Evolutionary conservation across 2,113 vertebrate genomes (phyloP).

Genomic region (Phrynosoma platyrhinos): DNA sequence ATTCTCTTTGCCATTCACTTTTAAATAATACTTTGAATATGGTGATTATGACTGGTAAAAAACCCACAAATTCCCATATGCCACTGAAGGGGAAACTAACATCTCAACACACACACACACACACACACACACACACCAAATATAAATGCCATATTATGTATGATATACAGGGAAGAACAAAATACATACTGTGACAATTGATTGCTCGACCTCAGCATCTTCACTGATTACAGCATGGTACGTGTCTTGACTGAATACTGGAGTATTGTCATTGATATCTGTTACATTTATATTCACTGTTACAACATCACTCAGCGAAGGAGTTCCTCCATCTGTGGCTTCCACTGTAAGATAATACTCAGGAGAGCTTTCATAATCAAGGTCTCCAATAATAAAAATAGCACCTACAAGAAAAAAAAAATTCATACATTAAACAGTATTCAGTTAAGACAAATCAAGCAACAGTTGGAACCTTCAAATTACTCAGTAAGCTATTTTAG

Average conservation of each 20-base stretch:
- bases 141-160: not conserved
- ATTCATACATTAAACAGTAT: not conserved
- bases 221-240: conserved; percentile 93
- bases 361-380: conserved; percentile 93
- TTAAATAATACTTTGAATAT: conserved; percentile 37
- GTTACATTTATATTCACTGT: conserved; percentile 95
- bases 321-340: conserved; percentile 92
- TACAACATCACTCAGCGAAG: conserved; percentile 91
- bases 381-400: conserved; percentile 88
- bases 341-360: conserved; percentile 96
- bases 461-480: not conserved
- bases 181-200: conserved; percentile 83
- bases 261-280: conserved; percentile 93
- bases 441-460: not conserved
- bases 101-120: no score
- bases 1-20: not conserved
- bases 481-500: conserved; percentile 1
- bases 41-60: not conserved
- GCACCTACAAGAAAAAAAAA: conserved; percentile 77
- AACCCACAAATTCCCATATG: not conserved
- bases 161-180: not conserved
- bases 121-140: no score
- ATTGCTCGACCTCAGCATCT: conserved; percentile 87
- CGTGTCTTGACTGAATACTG: conserved; percentile 89
- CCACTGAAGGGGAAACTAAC: conserved; percentile 11